These are phyloP conservation scores for Serinus canaria DNA, from an alignment of 2,113 vertebrate genomes.

Conservation along the genomic window DNA sequence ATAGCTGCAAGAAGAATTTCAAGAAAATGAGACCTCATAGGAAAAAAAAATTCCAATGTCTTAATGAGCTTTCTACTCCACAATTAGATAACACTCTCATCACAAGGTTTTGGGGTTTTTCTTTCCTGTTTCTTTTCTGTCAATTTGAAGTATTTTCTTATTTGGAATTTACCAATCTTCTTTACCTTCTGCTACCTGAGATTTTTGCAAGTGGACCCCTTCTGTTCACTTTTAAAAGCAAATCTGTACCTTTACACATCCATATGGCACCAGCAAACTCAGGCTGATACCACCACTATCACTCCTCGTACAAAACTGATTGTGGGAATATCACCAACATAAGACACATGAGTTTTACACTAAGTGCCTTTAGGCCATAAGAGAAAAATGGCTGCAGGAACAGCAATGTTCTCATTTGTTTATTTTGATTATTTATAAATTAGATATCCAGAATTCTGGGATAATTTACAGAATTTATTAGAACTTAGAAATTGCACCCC, in stretches of 20 bases:
- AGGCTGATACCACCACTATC: neutral
- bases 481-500: neutral
- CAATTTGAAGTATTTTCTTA: neutral
- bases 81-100: neutral
- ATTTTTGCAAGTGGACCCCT: neutral
- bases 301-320: neutral
- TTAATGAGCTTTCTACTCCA: neutral
- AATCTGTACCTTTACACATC: neutral
- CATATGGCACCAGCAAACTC: neutral
- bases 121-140: neutral
- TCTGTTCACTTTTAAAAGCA: neutral
- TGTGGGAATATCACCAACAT: neutral
- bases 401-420: neutral
- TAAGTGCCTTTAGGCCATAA: neutral
- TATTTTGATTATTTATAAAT: neutral
- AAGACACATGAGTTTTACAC: neutral
- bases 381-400: neutral
- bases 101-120: neutral
- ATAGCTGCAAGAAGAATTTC: neutral
- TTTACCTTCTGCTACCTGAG: neutral
- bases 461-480: neutral
- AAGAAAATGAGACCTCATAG: neutral
- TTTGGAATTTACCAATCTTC: neutral
- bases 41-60: neutral
- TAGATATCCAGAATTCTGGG: neutral